Evolutionary conservation across 2,888 invertebrate genomes (phyloP), one percentile per base, ranked within the genome.

Genomic region (Ctena decussata): DNA sequence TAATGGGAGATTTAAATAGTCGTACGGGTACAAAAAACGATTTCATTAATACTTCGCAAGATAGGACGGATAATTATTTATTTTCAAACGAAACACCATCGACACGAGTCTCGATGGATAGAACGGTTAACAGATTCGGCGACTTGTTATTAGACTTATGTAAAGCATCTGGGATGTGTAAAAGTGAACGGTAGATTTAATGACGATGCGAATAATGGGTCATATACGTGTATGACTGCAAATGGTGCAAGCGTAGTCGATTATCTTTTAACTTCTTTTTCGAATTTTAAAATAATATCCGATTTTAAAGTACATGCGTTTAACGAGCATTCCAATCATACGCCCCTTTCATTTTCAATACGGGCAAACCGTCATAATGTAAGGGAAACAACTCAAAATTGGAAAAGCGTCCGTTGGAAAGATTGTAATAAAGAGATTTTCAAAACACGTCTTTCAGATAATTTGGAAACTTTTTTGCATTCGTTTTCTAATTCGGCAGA

Each of bases 151-250:
- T 75, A 37, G 57, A 77, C 35, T 69, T 80, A 5, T 65, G 80
- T 35, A 80, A 80, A 39, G 32, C 69, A 35, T 57, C 80, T 12
- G 69, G 69, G 18, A 18, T 80, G 37, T 35, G 74, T 41, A n/a
- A 80, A 74, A 11, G 65, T 74, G 41, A 80, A 80, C 69, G 80
- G 80, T 37, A 27, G 80, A 69, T 15, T 74, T n/a, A 24, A 30
- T 27, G 44, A n/a, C 3, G 79, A 74, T 80, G 65, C 32, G 21
- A 30, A 74, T 74, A 24, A 41, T n/a, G 80, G 80, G 11, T 44
- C 74, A 24, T 80, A 44, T 60, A 80, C 80, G 5, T 80, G 80
- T 69, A 60, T 80, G 35, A 80, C 74, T n/a, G 27, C 44, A n/a
- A 32, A 39, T 15, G 80, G 80, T 15, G 65, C 41, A 44, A 80